Conservation (phyloP, 2,888 invertebrate species). For the Chrysolina americana region DNA sequence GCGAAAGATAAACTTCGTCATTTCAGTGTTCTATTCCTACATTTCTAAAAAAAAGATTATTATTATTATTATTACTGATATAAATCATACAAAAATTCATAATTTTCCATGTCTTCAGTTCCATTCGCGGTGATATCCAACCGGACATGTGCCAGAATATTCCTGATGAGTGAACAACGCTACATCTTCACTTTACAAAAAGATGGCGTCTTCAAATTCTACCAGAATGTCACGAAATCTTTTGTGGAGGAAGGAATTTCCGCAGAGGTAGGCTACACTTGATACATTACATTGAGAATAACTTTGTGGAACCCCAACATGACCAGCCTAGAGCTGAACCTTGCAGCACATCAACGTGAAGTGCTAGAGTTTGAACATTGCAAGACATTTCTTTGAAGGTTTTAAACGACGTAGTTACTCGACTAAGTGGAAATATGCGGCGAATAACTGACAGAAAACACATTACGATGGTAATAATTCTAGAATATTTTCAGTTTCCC, state of each 20-base stretch:
- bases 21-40: too few species aligned
- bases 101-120: conserved; percentile 46
- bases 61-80: too few species aligned
- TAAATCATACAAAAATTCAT: too few species aligned
- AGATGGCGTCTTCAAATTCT: conserved; percentile 50
- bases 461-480: not conserved
- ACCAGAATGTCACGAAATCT: conserved; percentile 45
- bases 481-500: conserved; percentile 25
- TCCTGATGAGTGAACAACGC: conserved; percentile 38
- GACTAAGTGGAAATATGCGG: too few species aligned
- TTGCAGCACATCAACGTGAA: too few species aligned
- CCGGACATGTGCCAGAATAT: conserved; percentile 46
- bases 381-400: too few species aligned
- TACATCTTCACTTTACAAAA: conserved; percentile 49
- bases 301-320: not conserved
- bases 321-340: too few species aligned
- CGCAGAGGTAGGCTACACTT: not conserved
- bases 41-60: too few species aligned
- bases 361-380: too few species aligned
- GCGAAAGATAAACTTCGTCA: too few species aligned
- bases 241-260: conserved; percentile 40
- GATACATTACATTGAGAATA: not conserved
- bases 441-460: too few species aligned
- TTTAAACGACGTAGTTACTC: too few species aligned
- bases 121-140: conserved; percentile 53